Evolutionary conservation across 2,113 vertebrate species (phyloP).

Genomic region (Erythrocercus mccallii): DNA sequence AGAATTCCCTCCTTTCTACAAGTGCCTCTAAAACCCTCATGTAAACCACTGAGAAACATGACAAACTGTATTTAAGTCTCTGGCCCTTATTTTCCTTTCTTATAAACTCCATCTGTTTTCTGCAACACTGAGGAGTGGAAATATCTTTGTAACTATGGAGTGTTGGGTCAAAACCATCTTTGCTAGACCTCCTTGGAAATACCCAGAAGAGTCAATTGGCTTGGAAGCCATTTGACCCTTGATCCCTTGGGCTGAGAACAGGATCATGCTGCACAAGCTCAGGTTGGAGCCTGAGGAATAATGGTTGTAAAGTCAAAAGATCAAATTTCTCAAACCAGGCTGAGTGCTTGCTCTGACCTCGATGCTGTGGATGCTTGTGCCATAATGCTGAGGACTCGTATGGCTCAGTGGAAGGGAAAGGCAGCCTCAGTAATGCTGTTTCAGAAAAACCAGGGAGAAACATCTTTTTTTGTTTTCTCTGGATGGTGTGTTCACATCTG

Average conservation of each 20-base stretch:
- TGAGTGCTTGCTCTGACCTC: background rate
- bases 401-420: background rate
- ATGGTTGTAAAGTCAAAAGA: background rate
- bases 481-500: conserved; percentile 60
- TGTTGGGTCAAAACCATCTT: background rate
- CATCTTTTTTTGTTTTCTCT: conserved; percentile 18
- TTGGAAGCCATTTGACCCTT: background rate
- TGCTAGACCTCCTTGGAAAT: background rate
- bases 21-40: background rate
- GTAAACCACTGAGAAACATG: background rate
- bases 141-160: background rate
- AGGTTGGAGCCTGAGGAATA: background rate
- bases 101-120: background rate
- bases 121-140: background rate
- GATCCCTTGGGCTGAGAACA: background rate
- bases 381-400: accelerated
- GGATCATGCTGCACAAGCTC: background rate
- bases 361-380: accelerated
- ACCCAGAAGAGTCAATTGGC: background rate
- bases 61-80: background rate
- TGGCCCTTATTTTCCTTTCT: background rate
- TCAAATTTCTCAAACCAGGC: background rate
- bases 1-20: background rate
- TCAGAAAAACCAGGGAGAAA: background rate
- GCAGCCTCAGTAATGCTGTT: background rate